A percentile compares a stretch with the other conserved stretches of the same genome.
Conservation (phyloP, 1,140 invertebrate genomes). For the Gryon sp. region DNA sequence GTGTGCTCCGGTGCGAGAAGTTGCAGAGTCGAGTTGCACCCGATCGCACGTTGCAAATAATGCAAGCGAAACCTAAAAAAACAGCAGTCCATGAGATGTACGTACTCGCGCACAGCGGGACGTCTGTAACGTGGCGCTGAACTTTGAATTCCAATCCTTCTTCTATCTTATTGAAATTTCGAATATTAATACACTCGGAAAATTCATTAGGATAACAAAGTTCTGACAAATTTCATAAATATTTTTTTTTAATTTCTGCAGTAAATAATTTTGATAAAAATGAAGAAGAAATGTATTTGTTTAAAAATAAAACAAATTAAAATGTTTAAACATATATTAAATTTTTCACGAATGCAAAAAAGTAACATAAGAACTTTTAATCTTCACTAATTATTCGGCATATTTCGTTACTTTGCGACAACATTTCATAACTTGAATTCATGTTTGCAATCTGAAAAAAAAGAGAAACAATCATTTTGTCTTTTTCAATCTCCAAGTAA, state of each 20-base stretch:
- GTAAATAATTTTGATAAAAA: too few species aligned
- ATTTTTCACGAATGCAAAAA: too few species aligned
- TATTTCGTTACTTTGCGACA: slow-evolving; percentile 48
- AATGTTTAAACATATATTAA: too few species aligned
- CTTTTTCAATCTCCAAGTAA: slow-evolving; percentile 36
- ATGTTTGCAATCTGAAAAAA: too few species aligned
- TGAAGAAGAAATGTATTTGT: too few species aligned
- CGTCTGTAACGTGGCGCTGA: slow-evolving; percentile 42
- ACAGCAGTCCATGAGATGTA: slow-evolving; percentile 49
- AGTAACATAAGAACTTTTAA: slow-evolving; percentile 18
- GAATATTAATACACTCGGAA: slow-evolving; percentile 5
- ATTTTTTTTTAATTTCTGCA: too few species aligned
- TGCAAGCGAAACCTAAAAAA: slow-evolving; percentile 48
- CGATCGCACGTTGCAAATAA: slow-evolving; percentile 64
- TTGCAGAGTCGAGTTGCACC: slow-evolving; percentile 54
- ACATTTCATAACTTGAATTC: too few species aligned
- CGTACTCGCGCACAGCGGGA: slow-evolving; percentile 61
- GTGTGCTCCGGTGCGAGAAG: slow-evolving; percentile 45
- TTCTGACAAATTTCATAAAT: slow-evolving; percentile 25
- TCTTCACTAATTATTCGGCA: slow-evolving; percentile 41
- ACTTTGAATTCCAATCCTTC: slow-evolving; percentile 59
- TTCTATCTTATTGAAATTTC: slow-evolving; percentile 47
- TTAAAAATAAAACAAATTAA: too few species aligned
- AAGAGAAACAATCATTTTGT: too few species aligned
- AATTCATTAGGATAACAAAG: slow-evolving; percentile 41